Percentiles rank a stretch among this genome's conserved stretches.
Evolutionary conservation across 2,888 invertebrate species (phyloP).

Genomic region (Andrena hattorfiana): DNA sequence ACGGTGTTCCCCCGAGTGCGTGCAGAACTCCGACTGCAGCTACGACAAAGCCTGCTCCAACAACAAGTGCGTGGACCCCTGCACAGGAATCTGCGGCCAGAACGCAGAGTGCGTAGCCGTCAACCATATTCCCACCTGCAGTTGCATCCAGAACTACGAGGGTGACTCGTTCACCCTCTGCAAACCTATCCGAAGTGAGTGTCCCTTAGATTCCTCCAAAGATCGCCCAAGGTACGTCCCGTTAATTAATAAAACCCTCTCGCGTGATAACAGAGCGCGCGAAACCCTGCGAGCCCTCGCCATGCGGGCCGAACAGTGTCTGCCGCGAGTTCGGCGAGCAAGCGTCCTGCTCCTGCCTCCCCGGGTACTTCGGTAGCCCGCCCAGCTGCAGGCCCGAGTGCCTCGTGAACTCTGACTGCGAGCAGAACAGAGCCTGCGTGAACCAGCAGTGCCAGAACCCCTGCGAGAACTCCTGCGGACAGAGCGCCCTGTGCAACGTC

Average conservation of each 20-base stretch:
- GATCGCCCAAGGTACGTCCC: not conserved
- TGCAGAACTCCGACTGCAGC: conserved; percentile 92
- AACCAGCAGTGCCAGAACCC: conserved; percentile 87
- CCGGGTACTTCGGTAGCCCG: conserved; percentile 86
- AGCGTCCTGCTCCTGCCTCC: conserved; percentile 86
- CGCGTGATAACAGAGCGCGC: conserved; percentile 57
- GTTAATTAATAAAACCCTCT: conserved; percentile 41
- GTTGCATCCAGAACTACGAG: conserved; percentile 86
- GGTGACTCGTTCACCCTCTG: conserved; percentile 88
- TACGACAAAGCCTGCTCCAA: conserved; percentile 91
- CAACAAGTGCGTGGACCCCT: conserved; percentile 93
- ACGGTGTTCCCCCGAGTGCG: conserved; percentile 93
- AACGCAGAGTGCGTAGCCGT: conserved; percentile 92
- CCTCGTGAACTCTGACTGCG: conserved; percentile 86
- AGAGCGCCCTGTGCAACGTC: conserved; percentile 86
- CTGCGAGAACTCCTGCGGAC: conserved; percentile 87
- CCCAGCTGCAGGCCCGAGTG: conserved; percentile 86
- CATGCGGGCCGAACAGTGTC: conserved; percentile 86
- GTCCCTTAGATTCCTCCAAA: not conserved
- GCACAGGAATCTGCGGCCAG: conserved; percentile 91
- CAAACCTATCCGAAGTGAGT: conserved; percentile 81
- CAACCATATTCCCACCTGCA: conserved; percentile 89
- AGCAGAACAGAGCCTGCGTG: conserved; percentile 86
- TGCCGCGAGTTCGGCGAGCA: conserved; percentile 85
- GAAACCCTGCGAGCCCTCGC: conserved; percentile 84